A percentile compares a stretch with the other conserved stretches of the same genome.
Evolutionary conservation across 2,888 invertebrate genomes (phyloP).

Genomic region (Gryllus longicercus): DNA sequence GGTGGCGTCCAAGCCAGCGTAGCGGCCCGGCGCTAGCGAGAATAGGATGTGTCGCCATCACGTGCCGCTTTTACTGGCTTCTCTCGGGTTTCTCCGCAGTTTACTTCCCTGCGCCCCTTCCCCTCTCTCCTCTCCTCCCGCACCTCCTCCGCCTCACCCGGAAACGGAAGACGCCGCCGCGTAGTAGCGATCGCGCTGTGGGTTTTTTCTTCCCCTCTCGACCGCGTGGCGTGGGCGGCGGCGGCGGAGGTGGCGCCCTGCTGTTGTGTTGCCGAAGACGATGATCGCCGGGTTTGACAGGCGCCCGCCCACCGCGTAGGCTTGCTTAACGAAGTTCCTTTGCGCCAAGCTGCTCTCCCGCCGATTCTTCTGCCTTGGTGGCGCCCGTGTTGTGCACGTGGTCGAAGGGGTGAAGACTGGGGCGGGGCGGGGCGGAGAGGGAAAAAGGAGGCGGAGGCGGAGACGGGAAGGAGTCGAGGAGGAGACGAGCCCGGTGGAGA

Average conservation of each 20-base stretch:
- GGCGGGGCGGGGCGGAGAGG: too few relatives aligned
- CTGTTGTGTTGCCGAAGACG: background rate
- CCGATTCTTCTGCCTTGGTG: background rate
- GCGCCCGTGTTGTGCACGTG: background rate
- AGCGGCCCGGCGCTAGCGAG: background rate
- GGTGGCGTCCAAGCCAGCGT: background rate
- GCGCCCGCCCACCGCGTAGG: background rate
- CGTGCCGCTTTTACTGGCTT: conserved; percentile 7
- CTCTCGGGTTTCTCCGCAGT: background rate
- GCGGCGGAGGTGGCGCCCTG: background rate
- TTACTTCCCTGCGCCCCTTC: background rate
- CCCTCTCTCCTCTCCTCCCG: background rate
- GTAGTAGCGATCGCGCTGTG: background rate
- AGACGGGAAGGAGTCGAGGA: too few relatives aligned
- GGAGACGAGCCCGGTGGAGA: too few relatives aligned
- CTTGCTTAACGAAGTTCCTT: conserved; percentile 17
- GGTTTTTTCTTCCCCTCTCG: background rate
- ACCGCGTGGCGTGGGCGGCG: background rate
- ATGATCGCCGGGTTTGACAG: background rate
- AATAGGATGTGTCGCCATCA: conserved; percentile 17
- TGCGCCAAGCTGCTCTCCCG: background rate
- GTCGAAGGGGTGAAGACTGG: too few relatives aligned
- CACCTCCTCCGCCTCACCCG: background rate
- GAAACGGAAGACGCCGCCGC: background rate
- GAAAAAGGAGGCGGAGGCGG: too few relatives aligned